Evolutionary conservation across 2,888 invertebrate genomes (phyloP).

Genomic region (Tholera decimalis): DNA sequence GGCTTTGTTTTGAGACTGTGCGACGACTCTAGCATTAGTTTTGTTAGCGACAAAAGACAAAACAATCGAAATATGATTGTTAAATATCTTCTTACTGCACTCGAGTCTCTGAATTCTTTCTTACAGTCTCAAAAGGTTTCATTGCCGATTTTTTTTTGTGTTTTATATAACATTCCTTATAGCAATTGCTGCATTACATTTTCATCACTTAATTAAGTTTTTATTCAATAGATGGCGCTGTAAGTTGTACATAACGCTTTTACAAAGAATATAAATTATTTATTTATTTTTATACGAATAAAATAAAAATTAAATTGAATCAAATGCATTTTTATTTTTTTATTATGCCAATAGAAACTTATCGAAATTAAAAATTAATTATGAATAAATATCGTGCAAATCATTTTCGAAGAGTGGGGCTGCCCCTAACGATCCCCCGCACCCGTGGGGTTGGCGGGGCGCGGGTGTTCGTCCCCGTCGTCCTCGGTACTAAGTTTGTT

Average conservation of each 20-base stretch:
- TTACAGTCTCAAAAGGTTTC: not conserved
- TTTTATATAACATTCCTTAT: constrained; percentile 4
- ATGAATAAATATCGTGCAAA: not conserved
- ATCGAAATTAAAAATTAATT: not conserved
- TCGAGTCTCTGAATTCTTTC: constrained; percentile 4
- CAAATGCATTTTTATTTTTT: constrained; percentile 31
- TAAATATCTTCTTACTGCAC: not conserved
- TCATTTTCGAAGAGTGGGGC: not conserved
- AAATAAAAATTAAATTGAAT: constrained; percentile 72
- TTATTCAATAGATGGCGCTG: constrained; percentile 74
- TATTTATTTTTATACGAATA: constrained; percentile 83
- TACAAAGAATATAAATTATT: constrained; percentile 86
- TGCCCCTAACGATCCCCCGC: constrained; percentile 51
- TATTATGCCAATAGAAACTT: not conserved
- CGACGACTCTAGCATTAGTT: not conserved
- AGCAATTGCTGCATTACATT: constrained; percentile 45
- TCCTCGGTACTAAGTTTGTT: constrained; percentile 62
- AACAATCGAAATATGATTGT: not conserved
- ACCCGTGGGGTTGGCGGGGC: not conserved
- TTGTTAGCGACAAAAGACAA: not conserved
- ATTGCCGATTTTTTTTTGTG: not conserved
- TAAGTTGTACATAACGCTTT: constrained; percentile 88
- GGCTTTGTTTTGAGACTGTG: constrained; percentile 9
- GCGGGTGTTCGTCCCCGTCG: not conserved
- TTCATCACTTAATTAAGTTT: constrained; percentile 68